Evolutionary conservation across 2,113 vertebrate species (phyloP), one percentile per base, ranked within the genome.

Genomic region (Desmodus rotundus): DNA sequence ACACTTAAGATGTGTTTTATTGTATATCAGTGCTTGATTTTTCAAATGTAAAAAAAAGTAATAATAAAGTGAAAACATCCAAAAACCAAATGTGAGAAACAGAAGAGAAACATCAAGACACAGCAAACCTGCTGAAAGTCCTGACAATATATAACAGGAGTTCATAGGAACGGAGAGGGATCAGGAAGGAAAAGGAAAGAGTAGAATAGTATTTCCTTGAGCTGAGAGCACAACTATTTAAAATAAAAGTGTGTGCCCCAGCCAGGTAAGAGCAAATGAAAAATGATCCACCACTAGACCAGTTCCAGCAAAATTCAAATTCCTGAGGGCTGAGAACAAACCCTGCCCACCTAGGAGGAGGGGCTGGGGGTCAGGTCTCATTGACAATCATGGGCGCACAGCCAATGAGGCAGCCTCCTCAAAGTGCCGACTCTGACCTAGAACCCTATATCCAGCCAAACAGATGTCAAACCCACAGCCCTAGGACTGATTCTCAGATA

Each of bases 391-490:
- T 15, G 41, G 65, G 22, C 2, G 17, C 36, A 0, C 5, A 82
- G 83, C 41, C 31, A 4, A 54, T 10, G 5, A 50, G 52, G 58
- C 58, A 47, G 12, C 28, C n/a, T 43, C 28, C 47, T 77, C 65
- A 22, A 93, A 67, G n/a, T 38, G 31, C 94, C 1, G 0, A n/a
- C 28, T 38, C 13, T 0, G 4, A 45, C 22, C 56, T 36, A 5
- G 43, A 95, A 74, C 73, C 82, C 68, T 70, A 90, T 0, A 61
- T 31, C 19, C 89, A 61, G 24, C 63, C 58, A 47, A 31, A 31
- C 0, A 0, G 1, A 61, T 36, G 67, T 31, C n/a, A 31, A 36
- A n/a, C 31, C 26, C 1, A 19, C 7, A 0, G 22, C 47, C 47
- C 17, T 2, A 91, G 52, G 65, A 65, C 63, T 67, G 50, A n/a